Evolutionary conservation across 1,140 invertebrate genomes (phyloP), one percentile per base, ranked within the genome.

Genomic region (Euschistus heros): DNA sequence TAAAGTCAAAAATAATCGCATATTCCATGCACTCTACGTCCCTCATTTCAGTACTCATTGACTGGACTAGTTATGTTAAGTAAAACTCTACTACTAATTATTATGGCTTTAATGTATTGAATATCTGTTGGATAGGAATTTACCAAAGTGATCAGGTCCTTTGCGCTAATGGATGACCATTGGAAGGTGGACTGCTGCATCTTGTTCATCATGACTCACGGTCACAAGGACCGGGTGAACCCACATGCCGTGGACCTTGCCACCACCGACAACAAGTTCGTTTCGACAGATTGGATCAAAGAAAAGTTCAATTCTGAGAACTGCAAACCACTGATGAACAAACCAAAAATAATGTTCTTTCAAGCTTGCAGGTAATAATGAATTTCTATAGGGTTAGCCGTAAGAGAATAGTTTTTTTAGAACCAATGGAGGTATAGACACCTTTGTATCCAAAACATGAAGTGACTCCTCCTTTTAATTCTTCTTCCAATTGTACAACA

Each of bases 191-290:
- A 62, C 10, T 30, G 61, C 42, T 24, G 22, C 44, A 62, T 47
- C 18, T 14, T 62, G 18, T 44, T 62, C 37, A 22, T 62, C 14
- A 62, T 62, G 61, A 62, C 61, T 0, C 61, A 62, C 37, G 61
- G 61, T 5, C 30, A 44, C 22, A 46, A 42, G 13, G 61, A 62
- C 61, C 37, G 42, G 61, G 20, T 20, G 37, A 46, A 62, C 22
- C 61, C 20, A 13, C 20, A 33, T 3, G 26, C 37, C 5, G 61
- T 62, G 13, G 22, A 46, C n/a, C 61, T 62, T n/a, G 37, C 44
- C 1, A 62, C 44, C 33, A 42, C 37, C 13, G 61, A 62, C 61
- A 46, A 62, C n/a, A 47, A 62, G 44, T 47, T 18, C n/a, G 30
- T 62, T 0, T 42, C 61, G 1, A 62, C 22, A 10, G 61, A 62